phyloP scores from a whole-genome alignment of 1,140 invertebrate species.

The Pseudomyrmex flavicornis region DNA sequence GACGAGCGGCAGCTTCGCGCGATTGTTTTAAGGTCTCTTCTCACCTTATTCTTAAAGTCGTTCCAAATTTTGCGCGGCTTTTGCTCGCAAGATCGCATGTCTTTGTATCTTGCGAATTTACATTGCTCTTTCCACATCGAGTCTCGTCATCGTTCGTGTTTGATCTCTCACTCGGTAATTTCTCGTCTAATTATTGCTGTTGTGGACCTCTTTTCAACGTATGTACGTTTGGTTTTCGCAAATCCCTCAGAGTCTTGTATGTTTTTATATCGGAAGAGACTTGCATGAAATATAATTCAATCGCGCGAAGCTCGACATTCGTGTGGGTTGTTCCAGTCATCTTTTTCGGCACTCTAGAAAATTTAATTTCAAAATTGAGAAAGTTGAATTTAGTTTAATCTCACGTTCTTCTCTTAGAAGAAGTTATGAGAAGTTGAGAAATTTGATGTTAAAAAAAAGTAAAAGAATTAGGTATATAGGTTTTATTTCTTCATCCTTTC shows the following conservation, averaged over 20 bases:
- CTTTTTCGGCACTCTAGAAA: background rate
- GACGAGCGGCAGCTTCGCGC: constrained; percentile 40
- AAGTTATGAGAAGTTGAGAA: background rate
- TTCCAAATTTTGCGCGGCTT: constrained; percentile 31
- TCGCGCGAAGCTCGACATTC: background rate
- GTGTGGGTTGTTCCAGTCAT: background rate
- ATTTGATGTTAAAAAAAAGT: background rate
- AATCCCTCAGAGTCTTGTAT: background rate
- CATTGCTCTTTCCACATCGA: constrained; percentile 5
- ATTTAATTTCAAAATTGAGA: constrained; percentile 3
- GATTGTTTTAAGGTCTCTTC: background rate
- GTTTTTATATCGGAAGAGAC: background rate
- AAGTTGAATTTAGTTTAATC: constrained; percentile 20
- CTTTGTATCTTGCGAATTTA: constrained; percentile 47
- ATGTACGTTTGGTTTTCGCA: background rate
- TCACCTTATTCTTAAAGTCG: background rate
- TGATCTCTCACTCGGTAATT: constrained; percentile 38
- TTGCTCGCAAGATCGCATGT: constrained; percentile 53
- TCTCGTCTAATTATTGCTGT: background rate
- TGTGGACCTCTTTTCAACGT: no score
- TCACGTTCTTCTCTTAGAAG: background rate
- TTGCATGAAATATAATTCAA: background rate
- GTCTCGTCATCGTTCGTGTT: constrained; percentile 1
- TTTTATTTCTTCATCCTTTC: no score
- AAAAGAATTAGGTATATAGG: no score